Conservation (phyloP, 2,113 vertebrate genomes). For the Laticauda laticaudata region DNA sequence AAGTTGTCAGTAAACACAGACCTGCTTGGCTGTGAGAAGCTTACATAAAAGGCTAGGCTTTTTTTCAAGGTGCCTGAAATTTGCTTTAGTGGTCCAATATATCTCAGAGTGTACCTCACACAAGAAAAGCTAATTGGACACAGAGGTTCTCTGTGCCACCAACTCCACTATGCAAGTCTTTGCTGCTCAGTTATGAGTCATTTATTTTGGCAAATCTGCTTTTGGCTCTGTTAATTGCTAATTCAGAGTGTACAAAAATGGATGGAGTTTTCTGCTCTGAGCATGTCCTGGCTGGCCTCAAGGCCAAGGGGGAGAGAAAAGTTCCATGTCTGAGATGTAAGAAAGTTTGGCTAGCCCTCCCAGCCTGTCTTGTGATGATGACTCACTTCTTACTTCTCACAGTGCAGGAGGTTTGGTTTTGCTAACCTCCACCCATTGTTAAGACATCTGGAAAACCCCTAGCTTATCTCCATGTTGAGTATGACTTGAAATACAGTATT, state of each 20-base stretch:
- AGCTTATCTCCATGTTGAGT: background rate
- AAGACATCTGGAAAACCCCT: background rate
- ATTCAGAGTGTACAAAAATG: background rate
- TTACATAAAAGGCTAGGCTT: background rate
- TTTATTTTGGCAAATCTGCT: background rate
- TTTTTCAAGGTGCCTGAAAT: background rate
- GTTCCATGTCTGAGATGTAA: background rate
- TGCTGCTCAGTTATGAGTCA: background rate
- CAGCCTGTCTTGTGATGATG: slow-evolving; percentile 27
- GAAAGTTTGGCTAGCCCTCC: slow-evolving; percentile 12
- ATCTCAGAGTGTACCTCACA: too few relatives aligned
- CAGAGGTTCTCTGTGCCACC: background rate
- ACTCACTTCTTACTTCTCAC: slow-evolving; percentile 23
- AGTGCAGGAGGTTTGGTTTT: background rate
- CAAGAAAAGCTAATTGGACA: background rate
- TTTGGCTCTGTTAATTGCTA: background rate
- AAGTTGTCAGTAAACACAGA: background rate
- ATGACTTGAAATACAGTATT: background rate
- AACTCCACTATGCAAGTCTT: background rate
- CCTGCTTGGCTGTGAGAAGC: background rate
- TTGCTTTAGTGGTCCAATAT: background rate
- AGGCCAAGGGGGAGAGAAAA: background rate
- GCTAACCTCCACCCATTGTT: background rate
- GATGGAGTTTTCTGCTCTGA: background rate
- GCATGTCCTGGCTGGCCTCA: background rate